phyloP scores from a whole-genome alignment of 2,113 vertebrate genomes.

The Stegostoma tigrinum region DNA sequence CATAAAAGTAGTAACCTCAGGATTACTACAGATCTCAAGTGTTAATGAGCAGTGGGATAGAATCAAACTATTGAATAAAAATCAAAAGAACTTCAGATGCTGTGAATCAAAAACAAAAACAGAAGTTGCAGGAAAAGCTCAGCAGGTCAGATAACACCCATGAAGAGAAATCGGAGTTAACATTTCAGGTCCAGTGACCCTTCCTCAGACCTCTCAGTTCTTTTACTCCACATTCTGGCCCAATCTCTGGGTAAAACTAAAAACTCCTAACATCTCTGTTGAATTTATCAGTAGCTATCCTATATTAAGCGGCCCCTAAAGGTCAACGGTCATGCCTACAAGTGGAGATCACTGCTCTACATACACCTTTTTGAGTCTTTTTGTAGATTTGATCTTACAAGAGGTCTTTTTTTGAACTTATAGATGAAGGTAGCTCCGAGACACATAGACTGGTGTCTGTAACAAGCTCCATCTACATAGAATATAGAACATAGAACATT shows the following conservation, averaged over 20 bases:
- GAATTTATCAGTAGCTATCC: background rate
- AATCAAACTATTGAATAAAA: too few relatives aligned
- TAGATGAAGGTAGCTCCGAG: background rate
- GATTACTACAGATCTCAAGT: too few relatives aligned
- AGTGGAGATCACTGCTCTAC: background rate
- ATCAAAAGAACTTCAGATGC: too few relatives aligned
- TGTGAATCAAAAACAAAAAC: too few relatives aligned
- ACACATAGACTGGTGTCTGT: background rate
- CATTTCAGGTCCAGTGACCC: too few relatives aligned
- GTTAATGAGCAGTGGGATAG: too few relatives aligned
- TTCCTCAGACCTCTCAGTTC: too few relatives aligned
- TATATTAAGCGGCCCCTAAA: background rate
- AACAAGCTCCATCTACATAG: background rate
- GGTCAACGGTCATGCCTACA: background rate
- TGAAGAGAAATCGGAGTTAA: too few relatives aligned
- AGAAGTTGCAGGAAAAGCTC: too few relatives aligned
- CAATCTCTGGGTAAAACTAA: background rate
- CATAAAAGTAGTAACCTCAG: too few relatives aligned
- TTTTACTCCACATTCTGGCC: background rate
- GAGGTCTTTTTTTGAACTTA: background rate
- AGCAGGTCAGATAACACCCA: too few relatives aligned
- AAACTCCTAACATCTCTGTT: background rate
- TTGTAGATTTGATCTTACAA: background rate
- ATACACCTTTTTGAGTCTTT: background rate
- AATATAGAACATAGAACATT: too few relatives aligned